Percentiles rank a stretch among this genome's conserved stretches.
These are phyloP conservation scores for Emydocephalus ijimae DNA, from an alignment of 2,113 vertebrate genomes.

Conservation along the genomic window DNA sequence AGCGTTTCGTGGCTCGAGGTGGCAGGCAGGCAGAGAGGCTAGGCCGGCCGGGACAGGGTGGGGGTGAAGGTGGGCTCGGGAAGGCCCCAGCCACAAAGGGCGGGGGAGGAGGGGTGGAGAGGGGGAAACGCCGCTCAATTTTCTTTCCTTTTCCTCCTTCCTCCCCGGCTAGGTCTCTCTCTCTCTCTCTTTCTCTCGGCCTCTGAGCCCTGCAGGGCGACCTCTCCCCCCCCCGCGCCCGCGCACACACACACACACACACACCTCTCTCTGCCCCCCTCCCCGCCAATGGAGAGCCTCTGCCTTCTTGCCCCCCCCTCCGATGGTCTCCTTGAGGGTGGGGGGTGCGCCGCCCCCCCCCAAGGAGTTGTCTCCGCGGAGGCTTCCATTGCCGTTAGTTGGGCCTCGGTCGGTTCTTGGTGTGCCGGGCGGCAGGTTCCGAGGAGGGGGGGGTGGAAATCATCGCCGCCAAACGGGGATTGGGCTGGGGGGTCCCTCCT, in stretches of 20 bases:
- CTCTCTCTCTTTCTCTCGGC: neutral
- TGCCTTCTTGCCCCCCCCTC: neutral
- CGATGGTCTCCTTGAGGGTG: neutral
- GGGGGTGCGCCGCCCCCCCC: too few species aligned
- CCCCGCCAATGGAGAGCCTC: neutral
- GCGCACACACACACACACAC: too few species aligned
- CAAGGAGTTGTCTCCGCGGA: neutral
- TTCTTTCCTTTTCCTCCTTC: neutral
- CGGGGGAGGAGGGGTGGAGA: neutral
- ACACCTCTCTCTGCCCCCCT: neutral
- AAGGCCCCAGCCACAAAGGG: neutral
- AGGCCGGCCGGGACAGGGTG: neutral
- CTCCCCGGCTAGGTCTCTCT: neutral
- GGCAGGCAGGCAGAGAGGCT: neutral
- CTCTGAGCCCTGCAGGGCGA: too few species aligned
- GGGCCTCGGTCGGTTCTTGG: neutral
- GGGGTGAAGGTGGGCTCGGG: neutral
- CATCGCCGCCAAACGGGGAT: neutral
- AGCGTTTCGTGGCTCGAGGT: constrained; percentile 64
- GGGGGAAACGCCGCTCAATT: neutral
- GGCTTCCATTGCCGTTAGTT: neutral
- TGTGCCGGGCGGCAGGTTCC: neutral
- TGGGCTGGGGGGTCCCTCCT: neutral
- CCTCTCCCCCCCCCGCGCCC: neutral
- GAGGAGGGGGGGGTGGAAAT: neutral